Evolutionary conservation across 2,113 vertebrate genomes (phyloP).

Genomic region (Pithys albifrons): DNA sequence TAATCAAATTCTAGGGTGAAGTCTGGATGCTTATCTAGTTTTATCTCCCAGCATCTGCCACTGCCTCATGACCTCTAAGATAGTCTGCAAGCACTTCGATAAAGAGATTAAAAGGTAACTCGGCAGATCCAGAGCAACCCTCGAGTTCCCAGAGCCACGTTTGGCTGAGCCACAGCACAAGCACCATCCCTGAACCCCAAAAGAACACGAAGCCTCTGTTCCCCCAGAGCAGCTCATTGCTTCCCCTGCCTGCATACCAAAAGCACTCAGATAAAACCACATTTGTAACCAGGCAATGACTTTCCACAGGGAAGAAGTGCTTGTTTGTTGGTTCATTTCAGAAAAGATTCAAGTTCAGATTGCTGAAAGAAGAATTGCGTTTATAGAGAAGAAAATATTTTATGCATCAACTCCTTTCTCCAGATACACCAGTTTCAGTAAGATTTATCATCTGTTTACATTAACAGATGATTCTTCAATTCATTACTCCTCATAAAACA

Average conservation of each 20-base stretch:
- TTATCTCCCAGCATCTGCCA: background rate
- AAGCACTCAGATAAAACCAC: background rate
- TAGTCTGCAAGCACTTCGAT: background rate
- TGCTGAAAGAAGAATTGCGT: background rate
- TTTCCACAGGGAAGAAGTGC: background rate
- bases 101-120: background rate
- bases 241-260: background rate
- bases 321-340: background rate
- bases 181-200: background rate
- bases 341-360: background rate
- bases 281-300: background rate
- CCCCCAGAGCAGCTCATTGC: accelerated
- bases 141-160: background rate
- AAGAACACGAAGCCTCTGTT: background rate
- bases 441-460: background rate
- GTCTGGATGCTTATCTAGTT: background rate
- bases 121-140: background rate
- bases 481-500: background rate
- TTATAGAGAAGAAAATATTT: background rate
- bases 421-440: background rate
- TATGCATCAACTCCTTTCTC: background rate
- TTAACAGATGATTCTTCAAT: background rate
- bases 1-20: background rate
- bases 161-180: background rate
- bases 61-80: background rate